A percentile compares a stretch with the other conserved stretches of the same genome.
These are phyloP conservation scores for Charadrius vociferus DNA, from an alignment of 2,113 vertebrate species.

Conservation along the genomic window DNA sequence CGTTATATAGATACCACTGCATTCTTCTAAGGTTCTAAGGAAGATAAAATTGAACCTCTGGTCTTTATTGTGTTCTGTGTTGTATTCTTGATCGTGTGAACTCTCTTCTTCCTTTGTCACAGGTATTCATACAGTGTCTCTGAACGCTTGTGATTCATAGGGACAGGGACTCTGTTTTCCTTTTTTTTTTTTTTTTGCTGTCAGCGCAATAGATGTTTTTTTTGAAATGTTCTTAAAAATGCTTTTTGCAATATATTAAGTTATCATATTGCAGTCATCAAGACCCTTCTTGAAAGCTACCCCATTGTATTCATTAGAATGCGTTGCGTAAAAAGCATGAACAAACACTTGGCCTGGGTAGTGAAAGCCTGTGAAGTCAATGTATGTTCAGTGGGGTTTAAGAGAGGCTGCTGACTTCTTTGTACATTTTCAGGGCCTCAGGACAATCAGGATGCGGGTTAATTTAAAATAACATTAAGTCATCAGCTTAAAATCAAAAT, in stretches of 20 bases:
- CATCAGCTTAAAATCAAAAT: not conserved
- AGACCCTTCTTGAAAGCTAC: not conserved
- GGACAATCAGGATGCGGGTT: not conserved
- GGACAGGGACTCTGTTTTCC: not conserved
- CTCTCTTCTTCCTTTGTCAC: not conserved
- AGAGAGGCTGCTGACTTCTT: not conserved
- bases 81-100: not conserved
- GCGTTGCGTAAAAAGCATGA: not conserved
- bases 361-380: not conserved
- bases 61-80: not conserved
- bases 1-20: not conserved
- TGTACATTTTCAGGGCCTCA: not conserved
- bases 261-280: not conserved
- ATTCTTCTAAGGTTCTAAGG: not conserved
- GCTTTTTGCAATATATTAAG: not conserved
- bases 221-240: not conserved
- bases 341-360: not conserved
- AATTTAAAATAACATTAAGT: not conserved
- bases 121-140: not conserved
- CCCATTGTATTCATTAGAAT: not conserved
- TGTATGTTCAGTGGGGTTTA: not conserved
- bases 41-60: not conserved
- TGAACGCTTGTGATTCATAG: rapidly evolving
- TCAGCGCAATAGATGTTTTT: not conserved
- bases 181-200: not conserved